Conservation (phyloP, 2,888 invertebrate species). For the Phoenoteleia sp. region DNA sequence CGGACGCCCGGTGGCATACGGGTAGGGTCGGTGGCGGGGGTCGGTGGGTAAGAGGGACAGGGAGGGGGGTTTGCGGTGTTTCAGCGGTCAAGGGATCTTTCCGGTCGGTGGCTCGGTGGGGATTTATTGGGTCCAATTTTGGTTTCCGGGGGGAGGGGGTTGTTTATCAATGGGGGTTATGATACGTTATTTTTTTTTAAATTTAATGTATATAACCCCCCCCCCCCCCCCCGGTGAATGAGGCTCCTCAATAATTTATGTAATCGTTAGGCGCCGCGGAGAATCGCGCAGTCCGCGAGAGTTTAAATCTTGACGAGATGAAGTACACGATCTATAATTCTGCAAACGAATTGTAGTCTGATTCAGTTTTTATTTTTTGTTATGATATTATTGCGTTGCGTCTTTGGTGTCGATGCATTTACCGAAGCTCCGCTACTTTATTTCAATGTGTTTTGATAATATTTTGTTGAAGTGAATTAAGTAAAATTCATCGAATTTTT, state of each 20-base stretch:
- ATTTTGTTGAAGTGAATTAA: conserved; percentile 82
- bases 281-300: conserved; percentile 71
- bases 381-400: conserved; percentile 77
- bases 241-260: conserved; percentile 75
- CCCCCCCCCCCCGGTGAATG: neutral
- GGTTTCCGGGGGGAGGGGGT: too few relatives aligned
- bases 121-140: too few relatives aligned
- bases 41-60: too few relatives aligned
- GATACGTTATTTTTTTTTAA: conserved; percentile 28
- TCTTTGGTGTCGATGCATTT: conserved; percentile 77
- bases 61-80: too few relatives aligned
- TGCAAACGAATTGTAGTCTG: conserved; percentile 82
- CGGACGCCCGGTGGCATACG: too few relatives aligned
- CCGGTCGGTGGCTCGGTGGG: too few relatives aligned
- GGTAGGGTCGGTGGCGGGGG: too few relatives aligned
- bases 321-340: conserved; percentile 84
- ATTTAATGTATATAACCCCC: conserved; percentile 28
- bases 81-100: too few relatives aligned
- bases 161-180: too few relatives aligned
- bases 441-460: conserved; percentile 82
- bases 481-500: conserved; percentile 84
- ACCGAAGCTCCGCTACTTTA: conserved; percentile 76
- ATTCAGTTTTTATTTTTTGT: conserved; percentile 82
- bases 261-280: conserved; percentile 70
- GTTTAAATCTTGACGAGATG: conserved; percentile 85